These are phyloP conservation scores for Aspidiotus rigidus DNA, from an alignment of 2,888 invertebrate species.

Conservation along the genomic window DNA sequence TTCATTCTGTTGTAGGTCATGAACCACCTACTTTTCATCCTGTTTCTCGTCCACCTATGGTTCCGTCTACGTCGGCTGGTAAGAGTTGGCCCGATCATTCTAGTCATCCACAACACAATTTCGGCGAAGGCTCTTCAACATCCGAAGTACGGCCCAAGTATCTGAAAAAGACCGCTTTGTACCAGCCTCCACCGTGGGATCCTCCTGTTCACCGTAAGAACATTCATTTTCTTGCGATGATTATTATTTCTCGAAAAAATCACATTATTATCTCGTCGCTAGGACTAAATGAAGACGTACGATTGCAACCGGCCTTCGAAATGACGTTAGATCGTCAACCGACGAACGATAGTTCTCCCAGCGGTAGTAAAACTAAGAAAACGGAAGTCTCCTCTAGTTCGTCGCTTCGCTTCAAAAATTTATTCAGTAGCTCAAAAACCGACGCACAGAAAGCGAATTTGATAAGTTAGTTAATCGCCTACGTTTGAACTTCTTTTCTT, in stretches of 20 bases:
- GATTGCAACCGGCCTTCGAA: conserved; percentile 31
- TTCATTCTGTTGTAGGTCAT: not conserved
- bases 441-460: conserved; percentile 25
- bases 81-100: conserved; percentile 12
- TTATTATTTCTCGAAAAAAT: not conserved
- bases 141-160: conserved; percentile 35
- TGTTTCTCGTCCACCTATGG: conserved; percentile 1
- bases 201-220: conserved; percentile 13
- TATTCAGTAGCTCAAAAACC: conserved; percentile 22
- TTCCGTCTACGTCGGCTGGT: not conserved
- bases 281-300: conserved; percentile 21
- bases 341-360: not conserved
- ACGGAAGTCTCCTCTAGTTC: conserved; percentile 16
- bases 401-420: conserved; percentile 12
- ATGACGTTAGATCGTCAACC: conserved; percentile 26
- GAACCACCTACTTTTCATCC: conserved; percentile 3
- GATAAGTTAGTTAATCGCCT: not conserved
- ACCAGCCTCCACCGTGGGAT: conserved; percentile 46
- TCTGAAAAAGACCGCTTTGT: conserved; percentile 51
- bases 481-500: not conserved
- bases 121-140: conserved; percentile 8
- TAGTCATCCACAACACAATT: conserved; percentile 6
- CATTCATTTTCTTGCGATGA: not conserved
- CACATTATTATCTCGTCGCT: not conserved
- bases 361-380: conserved; percentile 6